phyloP scores from a whole-genome alignment of 2,113 vertebrate genomes.

The Pseudolaguvia tuberculata region DNA sequence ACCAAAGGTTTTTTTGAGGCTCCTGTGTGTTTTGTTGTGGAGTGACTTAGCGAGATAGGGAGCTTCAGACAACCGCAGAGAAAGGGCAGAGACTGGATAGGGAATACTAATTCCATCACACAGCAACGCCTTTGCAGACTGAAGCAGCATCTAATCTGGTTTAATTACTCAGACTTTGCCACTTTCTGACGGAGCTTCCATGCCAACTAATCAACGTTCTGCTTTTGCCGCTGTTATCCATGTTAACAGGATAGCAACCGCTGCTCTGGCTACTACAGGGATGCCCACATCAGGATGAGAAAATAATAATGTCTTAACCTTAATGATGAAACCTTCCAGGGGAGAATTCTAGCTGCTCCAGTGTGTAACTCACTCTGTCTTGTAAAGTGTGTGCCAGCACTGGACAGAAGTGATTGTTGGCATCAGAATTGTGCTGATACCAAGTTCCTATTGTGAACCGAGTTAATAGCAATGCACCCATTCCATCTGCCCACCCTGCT shows the following conservation, averaged over 20 bases:
- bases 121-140: not conserved
- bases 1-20: not conserved
- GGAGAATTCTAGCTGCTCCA: not conserved
- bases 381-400: constrained; percentile 14
- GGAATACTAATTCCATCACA: constrained; percentile 35
- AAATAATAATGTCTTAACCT: not conserved
- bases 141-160: constrained; percentile 13
- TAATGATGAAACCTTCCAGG: constrained; percentile 2
- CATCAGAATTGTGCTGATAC: constrained; percentile 42
- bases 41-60: not conserved
- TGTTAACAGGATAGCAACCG: not conserved
- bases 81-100: constrained; percentile 10
- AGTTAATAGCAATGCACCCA: constrained; percentile 41
- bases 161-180: constrained; percentile 27
- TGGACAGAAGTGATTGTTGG: constrained; percentile 27
- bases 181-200: not conserved
- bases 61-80: constrained; percentile 3
- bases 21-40: constrained; percentile 1
- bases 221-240: constrained; percentile 4
- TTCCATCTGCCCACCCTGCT: constrained; percentile 27
- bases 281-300: not conserved
- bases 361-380: constrained; percentile 11
- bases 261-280: not conserved
- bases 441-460: constrained; percentile 34
- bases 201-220: not conserved